Evolutionary conservation across 2,797 vertebrate species (phyloP).

Genomic region (Hydrocynus forskahlii): DNA sequence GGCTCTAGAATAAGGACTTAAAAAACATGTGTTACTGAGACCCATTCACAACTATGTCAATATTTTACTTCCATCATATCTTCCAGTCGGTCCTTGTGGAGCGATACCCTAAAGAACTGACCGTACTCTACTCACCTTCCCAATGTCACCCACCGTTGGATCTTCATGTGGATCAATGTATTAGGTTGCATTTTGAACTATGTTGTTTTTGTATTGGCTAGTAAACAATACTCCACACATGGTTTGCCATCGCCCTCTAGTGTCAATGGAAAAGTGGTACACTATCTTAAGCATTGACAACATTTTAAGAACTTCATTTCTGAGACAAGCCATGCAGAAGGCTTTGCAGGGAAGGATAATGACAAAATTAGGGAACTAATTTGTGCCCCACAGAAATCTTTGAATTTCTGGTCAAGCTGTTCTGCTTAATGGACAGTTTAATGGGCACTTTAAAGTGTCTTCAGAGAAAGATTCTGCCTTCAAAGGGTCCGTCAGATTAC

Average conservation of each 20-base stretch:
- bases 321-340: neutral
- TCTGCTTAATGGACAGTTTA: conserved; percentile 7
- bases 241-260: conserved; percentile 59
- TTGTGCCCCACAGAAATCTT: neutral
- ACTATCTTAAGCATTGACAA: neutral
- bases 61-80: conserved; percentile 43
- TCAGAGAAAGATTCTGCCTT: neutral
- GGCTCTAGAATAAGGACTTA: conserved; percentile 30
- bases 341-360: neutral
- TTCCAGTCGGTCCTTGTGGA: conserved; percentile 5
- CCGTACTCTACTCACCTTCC: neutral
- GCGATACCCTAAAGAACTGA: conserved; percentile 14
- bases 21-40: conserved; percentile 33
- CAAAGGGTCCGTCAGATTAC: neutral
- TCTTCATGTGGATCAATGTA: conserved; percentile 6
- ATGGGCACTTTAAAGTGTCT: neutral
- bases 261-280: conserved; percentile 43
- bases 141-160: conserved; percentile 3
- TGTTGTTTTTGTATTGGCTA: neutral
- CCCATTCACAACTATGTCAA: conserved; percentile 44
- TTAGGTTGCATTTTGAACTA: neutral
- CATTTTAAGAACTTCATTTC: neutral
- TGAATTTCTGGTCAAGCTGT: neutral
- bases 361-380: neutral
- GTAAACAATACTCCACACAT: neutral